These are phyloP conservation scores for Petaurus breviceps DNA, from an alignment of 2,113 vertebrate genomes.

Conservation along the genomic window DNA sequence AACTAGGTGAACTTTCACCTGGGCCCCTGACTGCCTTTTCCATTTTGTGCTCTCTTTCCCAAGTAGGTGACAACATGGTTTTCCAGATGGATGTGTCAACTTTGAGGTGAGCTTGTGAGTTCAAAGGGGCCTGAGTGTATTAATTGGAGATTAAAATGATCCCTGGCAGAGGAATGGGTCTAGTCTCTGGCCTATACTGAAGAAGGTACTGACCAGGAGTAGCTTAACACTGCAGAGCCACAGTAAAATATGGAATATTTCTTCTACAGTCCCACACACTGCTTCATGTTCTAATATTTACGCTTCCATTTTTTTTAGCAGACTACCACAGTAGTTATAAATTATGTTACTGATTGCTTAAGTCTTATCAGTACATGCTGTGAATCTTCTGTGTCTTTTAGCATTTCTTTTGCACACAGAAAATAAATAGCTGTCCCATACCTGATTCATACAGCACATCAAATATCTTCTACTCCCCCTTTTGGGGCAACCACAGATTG, in stretches of 20 bases:
- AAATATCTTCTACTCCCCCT: background rate
- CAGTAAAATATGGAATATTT: background rate
- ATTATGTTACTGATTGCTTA: background rate
- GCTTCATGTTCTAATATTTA: background rate
- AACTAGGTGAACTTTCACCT: background rate
- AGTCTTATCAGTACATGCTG: background rate
- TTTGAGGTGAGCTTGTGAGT: background rate
- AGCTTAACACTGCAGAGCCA: background rate
- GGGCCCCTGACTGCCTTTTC: background rate
- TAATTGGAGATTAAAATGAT: background rate
- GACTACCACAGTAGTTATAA: background rate
- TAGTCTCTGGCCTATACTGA: background rate
- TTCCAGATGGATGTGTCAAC: background rate
- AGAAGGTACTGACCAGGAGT: background rate
- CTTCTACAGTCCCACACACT: background rate
- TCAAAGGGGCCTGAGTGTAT: background rate
- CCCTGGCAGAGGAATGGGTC: background rate
- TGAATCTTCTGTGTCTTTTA: background rate
- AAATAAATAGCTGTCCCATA: background rate
- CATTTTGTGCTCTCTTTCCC: background rate
- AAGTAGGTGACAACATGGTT: background rate
- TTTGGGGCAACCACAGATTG: background rate
- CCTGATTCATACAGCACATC: background rate
- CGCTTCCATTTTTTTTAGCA: background rate
- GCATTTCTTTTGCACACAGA: background rate